Conservation (phyloP, 2,797 vertebrate species). For the Sebastes jordani region DNA sequence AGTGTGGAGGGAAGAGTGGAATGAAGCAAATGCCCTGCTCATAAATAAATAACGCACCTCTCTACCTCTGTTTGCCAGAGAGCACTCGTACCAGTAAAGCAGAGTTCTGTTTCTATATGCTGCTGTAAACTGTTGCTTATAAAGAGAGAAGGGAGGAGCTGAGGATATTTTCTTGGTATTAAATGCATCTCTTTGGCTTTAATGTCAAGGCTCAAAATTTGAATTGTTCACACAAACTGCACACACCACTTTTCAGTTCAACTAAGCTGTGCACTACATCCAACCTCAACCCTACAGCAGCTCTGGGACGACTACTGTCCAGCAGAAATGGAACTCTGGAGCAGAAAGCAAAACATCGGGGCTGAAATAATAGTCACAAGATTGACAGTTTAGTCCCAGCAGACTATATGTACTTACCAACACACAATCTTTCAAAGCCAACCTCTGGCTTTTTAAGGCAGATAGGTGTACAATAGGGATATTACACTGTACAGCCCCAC, state of each 20-base stretch:
- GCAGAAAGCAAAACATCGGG: neutral
- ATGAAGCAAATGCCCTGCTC: conserved; percentile 30
- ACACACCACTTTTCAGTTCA: neutral
- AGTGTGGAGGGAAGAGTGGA: neutral
- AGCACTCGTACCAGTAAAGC: neutral
- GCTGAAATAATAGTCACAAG: conserved; percentile 12
- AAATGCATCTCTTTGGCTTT: neutral
- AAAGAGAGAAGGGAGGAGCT: neutral
- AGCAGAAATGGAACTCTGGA: neutral
- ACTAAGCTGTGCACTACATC: neutral
- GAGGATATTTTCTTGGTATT: neutral
- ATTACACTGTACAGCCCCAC: neutral
- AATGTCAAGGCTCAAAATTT: neutral
- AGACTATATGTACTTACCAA: neutral
- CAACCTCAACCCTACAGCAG: neutral
- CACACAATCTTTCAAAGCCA: conserved; percentile 23
- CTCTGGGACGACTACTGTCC: neutral
- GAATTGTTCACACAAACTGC: neutral
- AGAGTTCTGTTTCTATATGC: neutral
- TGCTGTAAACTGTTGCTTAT: neutral
- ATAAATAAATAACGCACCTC: conserved; percentile 40
- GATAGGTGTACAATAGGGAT: conserved; percentile 14
- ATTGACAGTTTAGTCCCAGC: conserved; percentile 15
- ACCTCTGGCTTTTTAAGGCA: conserved; percentile 34
- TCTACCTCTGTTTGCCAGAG: conserved; percentile 13